phyloP scores from a whole-genome alignment of 1,140 invertebrate species.

The Latrodectus geometricus region DNA sequence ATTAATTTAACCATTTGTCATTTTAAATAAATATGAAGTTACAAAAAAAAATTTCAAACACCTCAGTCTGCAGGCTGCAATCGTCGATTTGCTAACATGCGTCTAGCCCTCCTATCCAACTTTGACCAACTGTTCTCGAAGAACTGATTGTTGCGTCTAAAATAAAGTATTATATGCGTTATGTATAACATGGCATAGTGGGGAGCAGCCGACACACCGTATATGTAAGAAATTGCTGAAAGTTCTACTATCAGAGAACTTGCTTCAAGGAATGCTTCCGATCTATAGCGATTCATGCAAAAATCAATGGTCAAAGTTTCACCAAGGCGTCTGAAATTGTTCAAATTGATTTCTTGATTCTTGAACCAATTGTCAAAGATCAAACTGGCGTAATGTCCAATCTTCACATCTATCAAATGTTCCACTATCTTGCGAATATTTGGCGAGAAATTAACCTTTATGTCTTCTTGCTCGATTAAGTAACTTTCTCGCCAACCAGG shows the following conservation, averaged over 20 bases:
- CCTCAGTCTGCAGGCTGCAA: neutral
- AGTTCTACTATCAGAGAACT: conserved; percentile 7
- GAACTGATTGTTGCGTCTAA: neutral
- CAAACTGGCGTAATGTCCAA: neutral
- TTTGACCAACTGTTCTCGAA: conserved; percentile 4
- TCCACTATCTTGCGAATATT: neutral
- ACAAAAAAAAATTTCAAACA: neutral
- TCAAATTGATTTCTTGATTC: conserved; percentile 7
- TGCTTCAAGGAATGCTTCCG: neutral
- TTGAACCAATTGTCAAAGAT: conserved; percentile 30
- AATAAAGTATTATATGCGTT: conserved; percentile 8
- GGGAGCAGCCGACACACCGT: conserved; percentile 8
- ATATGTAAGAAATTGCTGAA: conserved; percentile 21
- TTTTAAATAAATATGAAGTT: neutral
- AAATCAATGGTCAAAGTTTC: conserved; percentile 5
- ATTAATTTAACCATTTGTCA: too few species aligned
- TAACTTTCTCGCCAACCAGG: neutral
- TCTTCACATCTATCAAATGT: neutral
- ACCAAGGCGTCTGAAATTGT: neutral
- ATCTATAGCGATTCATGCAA: conserved; percentile 1
- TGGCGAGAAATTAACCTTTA: neutral
- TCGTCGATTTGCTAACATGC: neutral
- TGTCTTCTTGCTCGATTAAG: neutral
- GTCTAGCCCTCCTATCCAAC: neutral
- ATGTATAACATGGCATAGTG: conserved; percentile 29